These are phyloP conservation scores for Drosophila testacea DNA, from an alignment of 2,888 invertebrate genomes.

Conservation along the genomic window DNA sequence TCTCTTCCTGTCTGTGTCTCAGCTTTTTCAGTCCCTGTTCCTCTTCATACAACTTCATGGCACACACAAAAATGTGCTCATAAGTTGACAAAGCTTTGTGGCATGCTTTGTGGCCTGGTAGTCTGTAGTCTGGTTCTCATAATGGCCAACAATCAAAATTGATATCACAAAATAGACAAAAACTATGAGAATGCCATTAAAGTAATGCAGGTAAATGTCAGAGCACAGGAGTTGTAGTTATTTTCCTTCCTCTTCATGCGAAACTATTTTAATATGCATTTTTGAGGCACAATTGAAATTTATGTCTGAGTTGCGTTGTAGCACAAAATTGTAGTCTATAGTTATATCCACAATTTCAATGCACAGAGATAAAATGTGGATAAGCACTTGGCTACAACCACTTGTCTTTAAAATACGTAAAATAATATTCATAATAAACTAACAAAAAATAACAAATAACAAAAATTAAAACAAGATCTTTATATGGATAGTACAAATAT, in stretches of 20 bases:
- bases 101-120: slow-evolving; percentile 52
- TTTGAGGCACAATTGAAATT: slow-evolving; percentile 50
- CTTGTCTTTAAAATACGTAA: background rate
- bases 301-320: slow-evolving; percentile 19
- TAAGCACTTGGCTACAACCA: background rate
- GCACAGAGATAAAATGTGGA: background rate
- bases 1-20: background rate
- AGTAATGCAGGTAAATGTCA: slow-evolving; percentile 43
- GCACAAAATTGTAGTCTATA: slow-evolving; percentile 4
- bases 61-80: slow-evolving; percentile 66
- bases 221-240: background rate
- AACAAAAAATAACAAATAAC: no score
- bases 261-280: slow-evolving; percentile 69
- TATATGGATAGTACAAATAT: no score
- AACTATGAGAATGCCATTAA: slow-evolving; percentile 43
- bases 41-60: slow-evolving; percentile 1
- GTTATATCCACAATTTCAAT: slow-evolving; percentile 19
- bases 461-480: no score
- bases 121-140: background rate
- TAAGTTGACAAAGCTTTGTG: slow-evolving; percentile 58
- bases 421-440: no score
- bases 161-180: slow-evolving; percentile 59
- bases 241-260: slow-evolving; percentile 21
- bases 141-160: slow-evolving; percentile 61
- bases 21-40: background rate